Percentiles rank a stretch among this genome's conserved stretches.
Conservation (phyloP, 2,888 invertebrate genomes). For the Trichacis sp. region DNA sequence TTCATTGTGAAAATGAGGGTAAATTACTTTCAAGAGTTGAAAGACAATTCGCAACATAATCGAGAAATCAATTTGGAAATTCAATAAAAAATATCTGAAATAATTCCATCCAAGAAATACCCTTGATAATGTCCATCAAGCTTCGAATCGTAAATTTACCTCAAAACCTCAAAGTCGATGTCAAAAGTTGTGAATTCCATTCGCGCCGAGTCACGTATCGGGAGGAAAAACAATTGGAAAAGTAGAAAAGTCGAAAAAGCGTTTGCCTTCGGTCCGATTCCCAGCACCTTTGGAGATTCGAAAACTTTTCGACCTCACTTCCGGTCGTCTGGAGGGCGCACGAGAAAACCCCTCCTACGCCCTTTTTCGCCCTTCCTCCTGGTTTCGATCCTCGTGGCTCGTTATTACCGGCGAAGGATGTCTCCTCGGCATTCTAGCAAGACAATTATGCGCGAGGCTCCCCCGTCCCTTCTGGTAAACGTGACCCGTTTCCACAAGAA, state of each 20-base stretch:
- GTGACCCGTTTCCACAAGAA: slow-evolving; percentile 47
- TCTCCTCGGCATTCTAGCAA: slow-evolving; percentile 40
- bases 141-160: too few species aligned
- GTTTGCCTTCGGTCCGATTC: slow-evolving; percentile 12
- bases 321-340: slow-evolving; percentile 13
- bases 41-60: too few species aligned
- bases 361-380: neutral
- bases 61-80: too few species aligned
- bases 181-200: neutral
- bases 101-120: too few species aligned
- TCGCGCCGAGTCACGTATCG: neutral
- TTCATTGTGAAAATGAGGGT: too few species aligned
- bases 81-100: too few species aligned
- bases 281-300: slow-evolving; percentile 21
- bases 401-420: slow-evolving; percentile 38
- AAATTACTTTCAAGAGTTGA: too few species aligned
- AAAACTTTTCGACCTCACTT: slow-evolving; percentile 26
- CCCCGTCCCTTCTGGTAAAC: slow-evolving; percentile 30
- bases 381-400: slow-evolving; percentile 26
- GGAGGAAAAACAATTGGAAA: slow-evolving; percentile 26
- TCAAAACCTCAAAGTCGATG: too few species aligned
- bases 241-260: slow-evolving; percentile 13
- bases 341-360: slow-evolving; percentile 1
- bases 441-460: slow-evolving; percentile 45
- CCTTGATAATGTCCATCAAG: too few species aligned